Evolutionary conservation across 2,888 invertebrate species (phyloP).

Genomic region (Periphyllus acericola): DNA sequence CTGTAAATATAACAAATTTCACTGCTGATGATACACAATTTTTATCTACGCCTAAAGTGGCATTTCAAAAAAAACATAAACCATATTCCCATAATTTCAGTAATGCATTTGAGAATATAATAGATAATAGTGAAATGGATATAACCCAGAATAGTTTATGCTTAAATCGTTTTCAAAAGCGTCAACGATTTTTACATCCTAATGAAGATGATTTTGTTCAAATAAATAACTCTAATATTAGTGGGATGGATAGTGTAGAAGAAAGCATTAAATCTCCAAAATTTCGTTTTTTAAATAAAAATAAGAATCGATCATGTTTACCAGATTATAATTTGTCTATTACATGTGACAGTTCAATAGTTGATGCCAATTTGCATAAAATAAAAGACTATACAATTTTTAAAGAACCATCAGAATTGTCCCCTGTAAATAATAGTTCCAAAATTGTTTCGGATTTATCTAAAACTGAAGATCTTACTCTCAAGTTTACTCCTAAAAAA

Average conservation of each 20-base stretch:
- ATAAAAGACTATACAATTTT: background rate
- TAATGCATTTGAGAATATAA: constrained; percentile 34
- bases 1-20: background rate
- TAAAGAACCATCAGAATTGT: constrained; percentile 12
- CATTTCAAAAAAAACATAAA: constrained; percentile 45
- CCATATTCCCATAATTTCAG: background rate
- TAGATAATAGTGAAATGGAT: constrained; percentile 14
- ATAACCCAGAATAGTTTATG: constrained; percentile 4
- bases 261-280: background rate
- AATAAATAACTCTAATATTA: constrained; percentile 24
- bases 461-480: background rate
- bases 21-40: constrained; percentile 13
- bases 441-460: background rate
- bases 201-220: constrained; percentile 4
- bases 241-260: constrained; percentile 7
- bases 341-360: background rate
- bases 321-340: constrained; percentile 27
- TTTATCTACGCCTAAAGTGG: background rate
- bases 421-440: background rate
- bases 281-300: constrained; percentile 40
- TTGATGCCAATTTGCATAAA: background rate
- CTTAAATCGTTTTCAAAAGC: constrained; percentile 43
- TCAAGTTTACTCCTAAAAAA: background rate
- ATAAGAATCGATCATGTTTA: background rate
- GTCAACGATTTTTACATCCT: background rate